A percentile compares a stretch with the other conserved stretches of the same genome.
These are phyloP conservation scores for Hestina assimilis DNA, from an alignment of 1,140 invertebrate species.

Conservation along the genomic window DNA sequence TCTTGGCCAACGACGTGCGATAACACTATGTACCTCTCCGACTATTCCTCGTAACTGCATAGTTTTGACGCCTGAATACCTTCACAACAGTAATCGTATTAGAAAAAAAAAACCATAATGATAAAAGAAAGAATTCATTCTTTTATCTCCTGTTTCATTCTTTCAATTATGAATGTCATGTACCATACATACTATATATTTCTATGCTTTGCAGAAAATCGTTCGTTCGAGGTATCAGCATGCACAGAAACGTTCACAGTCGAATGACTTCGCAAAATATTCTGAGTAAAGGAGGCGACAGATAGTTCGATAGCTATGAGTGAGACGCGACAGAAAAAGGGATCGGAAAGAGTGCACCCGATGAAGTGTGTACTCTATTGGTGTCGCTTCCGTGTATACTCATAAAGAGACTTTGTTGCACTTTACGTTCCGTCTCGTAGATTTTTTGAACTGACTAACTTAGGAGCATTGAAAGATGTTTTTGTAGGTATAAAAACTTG, in stretches of 20 bases:
- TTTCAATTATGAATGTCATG: neutral
- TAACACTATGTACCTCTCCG: constrained; percentile 59
- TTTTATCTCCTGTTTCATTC: neutral
- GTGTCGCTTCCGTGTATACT: constrained; percentile 49
- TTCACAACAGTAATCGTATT: neutral
- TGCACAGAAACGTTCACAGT: constrained; percentile 42
- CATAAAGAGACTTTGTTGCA: constrained; percentile 32
- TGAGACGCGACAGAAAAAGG: constrained; percentile 46
- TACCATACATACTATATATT: neutral
- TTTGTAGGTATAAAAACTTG: neutral
- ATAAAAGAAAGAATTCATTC: neutral
- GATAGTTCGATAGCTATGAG: constrained; percentile 42
- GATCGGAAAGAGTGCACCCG: constrained; percentile 47
- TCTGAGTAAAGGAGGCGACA: constrained; percentile 38
- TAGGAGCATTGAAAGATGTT: constrained; percentile 1
- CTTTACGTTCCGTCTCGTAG: constrained; percentile 18
- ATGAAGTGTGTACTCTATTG: constrained; percentile 55
- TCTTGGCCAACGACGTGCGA: constrained; percentile 57
- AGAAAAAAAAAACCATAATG: neutral
- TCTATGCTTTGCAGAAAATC: constrained; percentile 10
- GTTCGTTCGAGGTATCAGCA: constrained; percentile 31
- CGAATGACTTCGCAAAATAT: constrained; percentile 58
- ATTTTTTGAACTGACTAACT: neutral
- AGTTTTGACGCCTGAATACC: constrained; percentile 25
- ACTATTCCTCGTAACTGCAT: constrained; percentile 55